Conservation (phyloP, 2,888 invertebrate genomes). For the Notodonta dromedarius region DNA sequence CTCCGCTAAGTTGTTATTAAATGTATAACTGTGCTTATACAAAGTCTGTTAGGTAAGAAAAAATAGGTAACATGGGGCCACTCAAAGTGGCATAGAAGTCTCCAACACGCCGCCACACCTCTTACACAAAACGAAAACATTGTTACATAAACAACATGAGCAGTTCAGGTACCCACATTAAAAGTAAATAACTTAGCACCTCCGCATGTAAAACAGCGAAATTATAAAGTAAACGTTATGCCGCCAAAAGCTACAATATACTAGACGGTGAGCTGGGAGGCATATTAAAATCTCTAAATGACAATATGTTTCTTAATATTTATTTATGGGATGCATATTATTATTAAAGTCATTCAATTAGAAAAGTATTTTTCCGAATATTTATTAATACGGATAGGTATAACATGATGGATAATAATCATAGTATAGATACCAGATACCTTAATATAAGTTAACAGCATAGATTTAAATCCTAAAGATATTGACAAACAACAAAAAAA, state of each 20-base stretch:
- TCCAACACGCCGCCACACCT: slow-evolving; percentile 20
- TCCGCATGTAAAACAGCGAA: slow-evolving; percentile 30
- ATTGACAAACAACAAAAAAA: too few relatives aligned
- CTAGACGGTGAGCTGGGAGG: not conserved
- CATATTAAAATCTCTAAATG: not conserved
- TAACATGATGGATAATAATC: too few relatives aligned
- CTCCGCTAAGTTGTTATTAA: too few relatives aligned
- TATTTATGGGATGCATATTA: too few relatives aligned
- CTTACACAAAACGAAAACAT: slow-evolving; percentile 28
- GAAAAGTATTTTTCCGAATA: too few relatives aligned
- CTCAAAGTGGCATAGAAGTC: not conserved
- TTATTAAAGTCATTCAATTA: too few relatives aligned
- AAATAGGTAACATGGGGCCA: not conserved
- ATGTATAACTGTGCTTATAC: too few relatives aligned
- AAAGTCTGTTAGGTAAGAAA: not conserved
- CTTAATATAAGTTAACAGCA: too few relatives aligned
- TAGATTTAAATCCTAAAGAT: too few relatives aligned
- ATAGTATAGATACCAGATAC: too few relatives aligned
- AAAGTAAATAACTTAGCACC: slow-evolving; percentile 27
- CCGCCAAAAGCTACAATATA: slow-evolving; percentile 49
- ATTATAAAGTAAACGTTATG: slow-evolving; percentile 54
- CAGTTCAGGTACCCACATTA: slow-evolving; percentile 20
- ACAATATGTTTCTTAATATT: too few relatives aligned
- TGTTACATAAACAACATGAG: slow-evolving; percentile 15
- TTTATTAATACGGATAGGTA: too few relatives aligned